These are phyloP conservation scores for Octonoba sinensis DNA, from an alignment of 2,888 invertebrate species.

Conservation along the genomic window DNA sequence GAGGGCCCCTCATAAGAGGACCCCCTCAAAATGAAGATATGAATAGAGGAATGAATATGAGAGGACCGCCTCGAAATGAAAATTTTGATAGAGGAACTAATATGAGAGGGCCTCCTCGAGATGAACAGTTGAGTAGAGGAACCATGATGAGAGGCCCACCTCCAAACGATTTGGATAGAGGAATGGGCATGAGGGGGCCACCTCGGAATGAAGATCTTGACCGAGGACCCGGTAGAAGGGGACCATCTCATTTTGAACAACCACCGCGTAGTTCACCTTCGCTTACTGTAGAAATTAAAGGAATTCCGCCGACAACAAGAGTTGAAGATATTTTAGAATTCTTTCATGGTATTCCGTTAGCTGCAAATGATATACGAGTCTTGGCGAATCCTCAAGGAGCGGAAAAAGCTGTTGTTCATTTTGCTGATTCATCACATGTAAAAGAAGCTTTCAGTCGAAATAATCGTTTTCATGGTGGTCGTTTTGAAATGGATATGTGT, in stretches of 20 bases:
- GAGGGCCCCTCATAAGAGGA: background rate
- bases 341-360: slow-evolving; percentile 82
- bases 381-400: slow-evolving; percentile 85
- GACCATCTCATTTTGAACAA: background rate
- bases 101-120: background rate
- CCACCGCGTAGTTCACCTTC: slow-evolving; percentile 12
- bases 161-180: background rate
- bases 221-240: background rate
- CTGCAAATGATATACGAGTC: slow-evolving; percentile 87
- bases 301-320: slow-evolving; percentile 80
- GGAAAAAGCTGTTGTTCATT: slow-evolving; percentile 83
- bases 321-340: slow-evolving; percentile 86
- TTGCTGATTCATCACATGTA: slow-evolving; percentile 80
- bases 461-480: slow-evolving; percentile 77
- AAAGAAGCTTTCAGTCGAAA: slow-evolving; percentile 79
- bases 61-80: background rate
- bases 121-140: background rate
- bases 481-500: slow-evolving; percentile 77
- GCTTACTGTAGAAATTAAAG: slow-evolving; percentile 77
- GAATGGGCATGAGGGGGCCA: background rate
- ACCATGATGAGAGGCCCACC: background rate
- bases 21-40: background rate
- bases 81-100: background rate
- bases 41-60: background rate
- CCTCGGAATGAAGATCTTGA: background rate